These are phyloP conservation scores for Drepanosiphum platanoidis DNA, from an alignment of 2,888 invertebrate species.

Conservation along the genomic window DNA sequence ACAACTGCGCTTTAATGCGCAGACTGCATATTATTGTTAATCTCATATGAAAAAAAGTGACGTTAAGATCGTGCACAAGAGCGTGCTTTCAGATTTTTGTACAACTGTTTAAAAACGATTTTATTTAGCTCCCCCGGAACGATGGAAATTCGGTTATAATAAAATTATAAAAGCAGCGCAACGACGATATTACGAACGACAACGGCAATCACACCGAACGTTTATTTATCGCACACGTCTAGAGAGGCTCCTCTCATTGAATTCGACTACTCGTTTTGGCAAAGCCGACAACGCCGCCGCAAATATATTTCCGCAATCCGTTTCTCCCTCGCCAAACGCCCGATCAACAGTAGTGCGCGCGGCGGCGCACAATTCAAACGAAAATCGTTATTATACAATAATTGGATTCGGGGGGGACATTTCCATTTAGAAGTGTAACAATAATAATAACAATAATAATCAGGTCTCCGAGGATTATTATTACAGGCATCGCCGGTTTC, in stretches of 20 bases:
- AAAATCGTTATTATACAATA: constrained; percentile 58
- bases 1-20: too few species aligned
- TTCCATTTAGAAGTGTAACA: constrained; percentile 60
- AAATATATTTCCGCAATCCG: constrained; percentile 6
- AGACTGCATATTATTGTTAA: too few species aligned
- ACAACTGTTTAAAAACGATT: too few species aligned
- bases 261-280: constrained; percentile 27
- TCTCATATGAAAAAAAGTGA: too few species aligned
- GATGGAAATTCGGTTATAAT: too few species aligned
- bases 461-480: constrained; percentile 60
- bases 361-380: not conserved
- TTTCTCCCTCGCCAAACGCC: constrained; percentile 36
- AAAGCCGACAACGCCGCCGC: not conserved
- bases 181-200: too few species aligned
- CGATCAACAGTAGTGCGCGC: not conserved
- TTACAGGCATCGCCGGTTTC: constrained; percentile 39
- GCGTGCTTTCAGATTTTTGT: too few species aligned
- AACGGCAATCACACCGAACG: too few species aligned
- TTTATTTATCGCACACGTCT: not conserved
- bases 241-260: not conserved
- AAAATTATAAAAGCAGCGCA: too few species aligned
- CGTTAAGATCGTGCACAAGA: too few species aligned
- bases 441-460: constrained; percentile 56
- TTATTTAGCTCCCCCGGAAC: too few species aligned
- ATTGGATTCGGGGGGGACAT: constrained; percentile 58